These are phyloP conservation scores for Percopsis omiscomaycus DNA, from an alignment of 2,797 vertebrate species.

Conservation along the genomic window DNA sequence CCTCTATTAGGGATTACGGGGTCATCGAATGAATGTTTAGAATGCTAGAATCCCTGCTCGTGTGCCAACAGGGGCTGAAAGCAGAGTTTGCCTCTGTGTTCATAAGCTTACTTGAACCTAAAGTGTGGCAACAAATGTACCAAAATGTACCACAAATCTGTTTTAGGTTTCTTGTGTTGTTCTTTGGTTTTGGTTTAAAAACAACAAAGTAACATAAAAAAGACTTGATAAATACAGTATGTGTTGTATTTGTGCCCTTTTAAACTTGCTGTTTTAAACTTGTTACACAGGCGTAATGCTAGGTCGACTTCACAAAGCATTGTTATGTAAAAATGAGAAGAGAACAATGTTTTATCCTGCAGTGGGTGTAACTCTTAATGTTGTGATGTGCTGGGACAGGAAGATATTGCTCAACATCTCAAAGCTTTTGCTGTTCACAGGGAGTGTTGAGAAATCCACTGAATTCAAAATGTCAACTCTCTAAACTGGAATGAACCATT, in stretches of 20 bases:
- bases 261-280: not conserved
- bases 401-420: slow-evolving; percentile 76
- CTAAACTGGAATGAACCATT: slow-evolving; percentile 33
- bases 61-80: slow-evolving; percentile 27
- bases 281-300: slow-evolving; percentile 4
- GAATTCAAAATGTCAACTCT: slow-evolving; percentile 64
- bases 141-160: not conserved
- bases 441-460: slow-evolving; percentile 75
- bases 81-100: not conserved
- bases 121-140: not conserved
- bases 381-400: slow-evolving; percentile 74
- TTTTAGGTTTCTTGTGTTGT: not conserved
- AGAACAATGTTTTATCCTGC: slow-evolving; percentile 60
- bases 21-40: slow-evolving; percentile 57
- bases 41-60: slow-evolving; percentile 48
- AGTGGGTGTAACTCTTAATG: slow-evolving; percentile 69
- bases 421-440: slow-evolving; percentile 68
- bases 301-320: slow-evolving; percentile 39
- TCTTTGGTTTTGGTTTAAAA: no score
- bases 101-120: not conserved
- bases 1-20: slow-evolving; percentile 40
- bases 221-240: no score
- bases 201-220: no score
- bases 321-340: slow-evolving; percentile 40
- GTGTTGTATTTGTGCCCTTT: not conserved